phyloP scores from a whole-genome alignment of 2,113 vertebrate genomes.

The Actinemys pallida region DNA sequence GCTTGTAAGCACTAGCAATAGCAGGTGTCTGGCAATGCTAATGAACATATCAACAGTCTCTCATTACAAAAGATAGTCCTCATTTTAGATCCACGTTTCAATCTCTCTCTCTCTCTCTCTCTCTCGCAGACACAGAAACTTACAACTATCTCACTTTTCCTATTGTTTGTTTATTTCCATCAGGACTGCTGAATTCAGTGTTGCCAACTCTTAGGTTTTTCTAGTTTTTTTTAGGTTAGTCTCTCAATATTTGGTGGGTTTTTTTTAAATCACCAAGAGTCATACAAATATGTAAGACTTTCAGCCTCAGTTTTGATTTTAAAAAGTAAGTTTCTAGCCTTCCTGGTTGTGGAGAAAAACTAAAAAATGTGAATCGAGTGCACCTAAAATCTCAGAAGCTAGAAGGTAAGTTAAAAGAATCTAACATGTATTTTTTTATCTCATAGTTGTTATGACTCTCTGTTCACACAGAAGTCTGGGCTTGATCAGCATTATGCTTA shows the following conservation, averaged over 20 bases:
- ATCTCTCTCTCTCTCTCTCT: background rate
- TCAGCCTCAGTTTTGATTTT: background rate
- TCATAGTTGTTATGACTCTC: background rate
- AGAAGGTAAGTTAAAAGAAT: background rate
- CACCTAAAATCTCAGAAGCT: background rate
- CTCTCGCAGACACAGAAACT: background rate
- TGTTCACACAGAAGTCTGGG: background rate
- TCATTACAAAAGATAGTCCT: background rate
- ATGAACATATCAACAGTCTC: background rate
- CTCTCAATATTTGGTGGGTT: background rate
- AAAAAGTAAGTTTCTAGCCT: background rate
- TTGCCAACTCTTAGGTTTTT: background rate
- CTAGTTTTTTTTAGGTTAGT: background rate
- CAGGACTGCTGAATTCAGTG: background rate
- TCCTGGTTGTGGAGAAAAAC: background rate
- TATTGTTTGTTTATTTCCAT: background rate
- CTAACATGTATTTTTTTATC: background rate
- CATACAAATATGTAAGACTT: background rate
- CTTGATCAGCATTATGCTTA: conserved; percentile 80
- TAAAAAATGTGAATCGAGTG: background rate
- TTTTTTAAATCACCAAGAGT: background rate
- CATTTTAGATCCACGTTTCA: background rate
- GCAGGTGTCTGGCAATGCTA: background rate
- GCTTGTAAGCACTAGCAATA: background rate
- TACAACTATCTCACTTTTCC: background rate